Percentiles rank a stretch among this genome's conserved stretches.
Evolutionary conservation across 2,888 invertebrate species (phyloP).

Genomic region (Craniophora ligustri): DNA sequence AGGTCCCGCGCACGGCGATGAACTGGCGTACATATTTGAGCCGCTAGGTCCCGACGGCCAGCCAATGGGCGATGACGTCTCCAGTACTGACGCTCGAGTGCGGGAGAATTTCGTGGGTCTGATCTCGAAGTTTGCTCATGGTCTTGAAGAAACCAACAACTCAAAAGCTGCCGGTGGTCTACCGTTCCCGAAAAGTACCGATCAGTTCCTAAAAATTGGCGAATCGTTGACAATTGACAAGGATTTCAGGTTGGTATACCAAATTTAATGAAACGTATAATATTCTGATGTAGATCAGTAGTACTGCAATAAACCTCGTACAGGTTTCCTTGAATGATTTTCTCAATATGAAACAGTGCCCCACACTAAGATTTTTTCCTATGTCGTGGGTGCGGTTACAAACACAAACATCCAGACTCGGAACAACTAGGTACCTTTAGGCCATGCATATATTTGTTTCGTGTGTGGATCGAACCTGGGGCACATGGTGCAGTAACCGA

Average conservation of each 20-base stretch:
- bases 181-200: constrained; percentile 67
- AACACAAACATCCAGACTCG: too few relatives aligned
- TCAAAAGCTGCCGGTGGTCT: constrained; percentile 59
- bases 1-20: constrained; percentile 91
- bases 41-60: constrained; percentile 89
- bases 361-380: too few relatives aligned
- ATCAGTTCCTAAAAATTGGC: constrained; percentile 75
- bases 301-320: too few relatives aligned
- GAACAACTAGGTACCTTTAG: too few relatives aligned
- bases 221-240: constrained; percentile 71
- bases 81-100: constrained; percentile 89
- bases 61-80: constrained; percentile 76
- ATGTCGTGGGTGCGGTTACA: too few relatives aligned
- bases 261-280: too few relatives aligned
- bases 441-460: too few relatives aligned
- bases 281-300: too few relatives aligned
- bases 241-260: constrained; percentile 78
- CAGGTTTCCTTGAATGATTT: too few relatives aligned
- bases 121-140: constrained; percentile 91
- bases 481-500: too few relatives aligned
- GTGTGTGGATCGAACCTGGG: too few relatives aligned
- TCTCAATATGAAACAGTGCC: too few relatives aligned
- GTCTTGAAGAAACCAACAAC: constrained; percentile 52
- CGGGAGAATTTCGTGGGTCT: constrained; percentile 90
- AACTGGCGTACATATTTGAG: constrained; percentile 92